A percentile compares a stretch with the other conserved stretches of the same genome.
Evolutionary conservation across 2,797 vertebrate genomes (phyloP).

Genomic region (Pteronotus mesoamericanus): DNA sequence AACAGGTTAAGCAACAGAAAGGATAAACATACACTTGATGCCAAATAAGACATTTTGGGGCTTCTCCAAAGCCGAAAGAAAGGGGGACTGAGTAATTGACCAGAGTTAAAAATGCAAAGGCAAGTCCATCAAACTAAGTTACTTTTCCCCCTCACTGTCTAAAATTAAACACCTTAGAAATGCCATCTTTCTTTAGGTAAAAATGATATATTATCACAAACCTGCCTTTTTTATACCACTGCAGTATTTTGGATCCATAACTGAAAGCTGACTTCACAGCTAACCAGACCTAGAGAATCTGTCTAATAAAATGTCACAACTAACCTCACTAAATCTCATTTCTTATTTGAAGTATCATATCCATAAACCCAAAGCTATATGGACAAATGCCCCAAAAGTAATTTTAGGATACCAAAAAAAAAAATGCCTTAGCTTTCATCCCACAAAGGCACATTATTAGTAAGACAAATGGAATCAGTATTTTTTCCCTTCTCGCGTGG

Average conservation of each 20-base stretch:
- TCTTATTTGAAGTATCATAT: not conserved
- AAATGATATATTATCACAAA: not conserved
- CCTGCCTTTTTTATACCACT: not conserved
- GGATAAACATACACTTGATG: not conserved
- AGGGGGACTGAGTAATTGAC: not conserved
- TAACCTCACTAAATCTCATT: conserved; percentile 4
- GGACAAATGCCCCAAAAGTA: not conserved
- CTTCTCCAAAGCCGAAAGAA: not conserved
- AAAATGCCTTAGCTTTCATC: not conserved
- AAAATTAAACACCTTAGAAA: conserved; percentile 25
- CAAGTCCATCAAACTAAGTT: not conserved
- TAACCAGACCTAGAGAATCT: conserved; percentile 13
- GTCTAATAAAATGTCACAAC: conserved; percentile 14
- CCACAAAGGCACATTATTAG: not conserved
- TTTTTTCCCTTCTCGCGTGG: not conserved
- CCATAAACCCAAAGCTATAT: not conserved
- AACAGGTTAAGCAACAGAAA: not conserved
- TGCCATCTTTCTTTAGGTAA: conserved; percentile 17
- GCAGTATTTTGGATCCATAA: not conserved
- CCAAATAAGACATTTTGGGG: not conserved
- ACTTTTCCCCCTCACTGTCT: not conserved
- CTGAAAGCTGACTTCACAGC: not conserved
- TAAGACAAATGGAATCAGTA: not conserved
- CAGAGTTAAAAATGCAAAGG: not conserved
- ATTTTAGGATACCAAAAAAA: conserved; percentile 21